These are phyloP conservation scores for Toxotes jaculatrix DNA, from an alignment of 2,113 vertebrate genomes.

Conservation along the genomic window DNA sequence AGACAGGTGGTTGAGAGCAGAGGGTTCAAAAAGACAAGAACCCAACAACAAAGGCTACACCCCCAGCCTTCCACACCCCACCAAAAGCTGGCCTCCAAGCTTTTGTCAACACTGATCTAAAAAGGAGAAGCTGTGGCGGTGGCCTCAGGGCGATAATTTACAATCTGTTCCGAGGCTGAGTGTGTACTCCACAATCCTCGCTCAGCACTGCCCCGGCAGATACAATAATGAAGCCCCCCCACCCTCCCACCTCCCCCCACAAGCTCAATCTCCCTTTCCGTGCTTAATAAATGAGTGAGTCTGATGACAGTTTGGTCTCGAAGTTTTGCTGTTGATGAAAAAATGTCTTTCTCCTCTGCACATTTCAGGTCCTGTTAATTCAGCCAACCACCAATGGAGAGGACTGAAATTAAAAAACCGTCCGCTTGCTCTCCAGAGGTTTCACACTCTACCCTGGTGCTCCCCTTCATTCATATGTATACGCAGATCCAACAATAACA, in stretches of 20 bases:
- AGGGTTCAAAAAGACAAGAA: constrained; percentile 61
- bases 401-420: constrained; percentile 60
- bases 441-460: constrained; percentile 38
- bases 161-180: constrained; percentile 40
- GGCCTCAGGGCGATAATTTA: constrained; percentile 64
- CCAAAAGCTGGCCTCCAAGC: constrained; percentile 43
- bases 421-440: constrained; percentile 34
- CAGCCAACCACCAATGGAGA: constrained; percentile 3
- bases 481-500: constrained; percentile 34
- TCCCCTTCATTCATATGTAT: constrained; percentile 25
- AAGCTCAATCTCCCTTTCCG: constrained; percentile 21
- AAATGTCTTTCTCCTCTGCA: constrained; percentile 36
- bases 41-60: constrained; percentile 68
- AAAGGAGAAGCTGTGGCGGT: constrained; percentile 46
- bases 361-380: constrained; percentile 52
- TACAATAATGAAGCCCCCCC: constrained; percentile 27
- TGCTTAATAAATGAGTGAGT: constrained; percentile 32
- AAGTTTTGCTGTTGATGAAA: constrained; percentile 50
- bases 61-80: constrained; percentile 26
- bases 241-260: background rate
- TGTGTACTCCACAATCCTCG: constrained; percentile 15
- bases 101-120: constrained; percentile 70
- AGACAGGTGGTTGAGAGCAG: constrained; percentile 63
- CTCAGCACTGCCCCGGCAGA: background rate
- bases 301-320: constrained; percentile 30